phyloP scores from a whole-genome alignment of 1,140 invertebrate genomes.

The Drosophila subobscura region DNA sequence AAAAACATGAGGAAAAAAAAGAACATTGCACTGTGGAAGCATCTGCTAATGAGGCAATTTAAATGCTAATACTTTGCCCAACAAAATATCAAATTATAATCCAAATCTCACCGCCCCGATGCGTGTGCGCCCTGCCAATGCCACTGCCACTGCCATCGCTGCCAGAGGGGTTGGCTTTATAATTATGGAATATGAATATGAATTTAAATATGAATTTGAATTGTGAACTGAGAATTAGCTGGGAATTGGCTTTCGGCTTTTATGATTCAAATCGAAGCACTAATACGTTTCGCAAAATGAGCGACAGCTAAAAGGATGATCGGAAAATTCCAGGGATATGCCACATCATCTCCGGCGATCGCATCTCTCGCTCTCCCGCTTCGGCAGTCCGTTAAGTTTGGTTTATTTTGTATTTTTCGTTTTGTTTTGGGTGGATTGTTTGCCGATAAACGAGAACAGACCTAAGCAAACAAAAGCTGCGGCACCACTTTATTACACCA shows the following conservation, averaged over 20 bases:
- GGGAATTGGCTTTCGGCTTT: constrained; percentile 33
- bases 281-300: constrained; percentile 56
- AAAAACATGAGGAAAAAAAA: constrained; percentile 3
- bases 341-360: not conserved
- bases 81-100: constrained; percentile 78
- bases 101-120: constrained; percentile 26
- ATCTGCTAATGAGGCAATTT: constrained; percentile 70
- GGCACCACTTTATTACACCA: constrained; percentile 22
- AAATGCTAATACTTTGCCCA: constrained; percentile 71
- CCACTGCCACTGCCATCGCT: too few relatives aligned
- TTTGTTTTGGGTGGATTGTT: constrained; percentile 15
- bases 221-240: constrained; percentile 40
- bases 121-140: not conserved
- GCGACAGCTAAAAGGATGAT: constrained; percentile 3
- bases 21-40: constrained; percentile 4
- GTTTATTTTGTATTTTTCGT: not conserved
- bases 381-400: constrained; percentile 1
- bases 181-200: constrained; percentile 67
- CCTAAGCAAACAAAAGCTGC: constrained; percentile 40
- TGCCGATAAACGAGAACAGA: constrained; percentile 6
- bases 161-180: constrained; percentile 52
- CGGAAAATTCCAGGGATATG: not conserved
- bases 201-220: constrained; percentile 35
- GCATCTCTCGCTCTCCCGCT: not conserved
- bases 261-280: constrained; percentile 60